phyloP scores from a whole-genome alignment of 2,888 invertebrate genomes.

The Ceriagrion tenellum region DNA sequence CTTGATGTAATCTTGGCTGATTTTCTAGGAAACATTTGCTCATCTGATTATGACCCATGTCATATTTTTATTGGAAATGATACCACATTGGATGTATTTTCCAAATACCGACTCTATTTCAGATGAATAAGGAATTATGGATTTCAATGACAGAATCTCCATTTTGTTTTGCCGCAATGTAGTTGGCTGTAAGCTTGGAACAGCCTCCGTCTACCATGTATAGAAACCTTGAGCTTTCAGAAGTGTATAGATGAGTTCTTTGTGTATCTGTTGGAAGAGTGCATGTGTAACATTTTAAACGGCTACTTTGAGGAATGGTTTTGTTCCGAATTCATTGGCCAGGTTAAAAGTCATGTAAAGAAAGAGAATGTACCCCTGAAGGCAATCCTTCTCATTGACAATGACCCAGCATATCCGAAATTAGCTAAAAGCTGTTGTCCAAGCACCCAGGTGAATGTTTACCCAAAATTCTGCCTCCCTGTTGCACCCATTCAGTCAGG shows the following conservation, averaged over 20 bases:
- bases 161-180: neutral
- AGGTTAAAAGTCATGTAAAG: neutral
- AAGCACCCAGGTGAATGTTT: neutral
- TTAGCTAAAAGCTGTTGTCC: neutral
- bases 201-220: neutral
- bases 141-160: neutral
- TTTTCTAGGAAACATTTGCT: neutral
- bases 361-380: neutral
- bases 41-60: neutral
- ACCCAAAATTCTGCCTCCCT: neutral
- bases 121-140: neutral
- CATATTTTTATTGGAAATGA: neutral
- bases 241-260: neutral
- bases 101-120: neutral
- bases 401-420: slow-evolving; percentile 12
- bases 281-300: neutral
- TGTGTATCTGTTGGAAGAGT: neutral
- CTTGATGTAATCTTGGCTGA: neutral
- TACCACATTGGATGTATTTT: neutral
- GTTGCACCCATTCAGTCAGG: neutral
- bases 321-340: neutral
- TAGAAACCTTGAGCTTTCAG: neutral
- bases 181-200: neutral
- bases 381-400: slow-evolving; percentile 5
- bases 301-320: neutral